Conservation (phyloP, 53 echinoderm and acorn worm genomes). For the Patiria pectinifera region DNA sequence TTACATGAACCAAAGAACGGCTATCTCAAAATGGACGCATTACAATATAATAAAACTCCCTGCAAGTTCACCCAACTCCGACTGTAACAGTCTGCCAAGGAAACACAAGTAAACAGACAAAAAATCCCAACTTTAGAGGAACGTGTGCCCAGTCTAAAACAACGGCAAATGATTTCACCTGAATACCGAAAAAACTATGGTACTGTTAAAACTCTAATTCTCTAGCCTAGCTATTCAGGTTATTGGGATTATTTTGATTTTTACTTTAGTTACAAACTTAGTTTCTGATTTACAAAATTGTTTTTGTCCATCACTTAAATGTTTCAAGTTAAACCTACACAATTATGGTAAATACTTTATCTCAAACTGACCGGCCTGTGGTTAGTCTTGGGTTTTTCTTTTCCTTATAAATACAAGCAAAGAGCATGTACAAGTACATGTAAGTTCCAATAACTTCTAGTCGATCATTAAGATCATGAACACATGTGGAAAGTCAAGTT, state of each 20-base stretch:
- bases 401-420: neutral
- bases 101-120: neutral
- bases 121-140: neutral
- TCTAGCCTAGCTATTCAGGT: constrained; percentile 45
- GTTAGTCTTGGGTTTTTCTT: neutral
- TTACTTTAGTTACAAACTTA: constrained; percentile 13
- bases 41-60: neutral
- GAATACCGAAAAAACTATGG: constrained; percentile 44
- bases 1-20: neutral
- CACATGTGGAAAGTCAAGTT: neutral
- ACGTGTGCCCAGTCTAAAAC: neutral
- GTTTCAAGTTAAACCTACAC: neutral
- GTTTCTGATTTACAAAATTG: neutral
- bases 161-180: constrained; percentile 31
- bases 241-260: neutral
- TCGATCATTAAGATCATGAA: neutral
- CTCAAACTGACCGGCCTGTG: neutral
- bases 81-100: neutral
- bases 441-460: no score
- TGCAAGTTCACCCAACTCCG: neutral
- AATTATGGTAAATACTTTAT: neutral
- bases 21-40: neutral
- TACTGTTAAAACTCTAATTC: constrained; percentile 39
- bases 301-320: neutral
- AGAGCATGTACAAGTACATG: neutral